phyloP scores from a whole-genome alignment of 2,888 invertebrate genomes.

The Leptothorax acervorum region DNA sequence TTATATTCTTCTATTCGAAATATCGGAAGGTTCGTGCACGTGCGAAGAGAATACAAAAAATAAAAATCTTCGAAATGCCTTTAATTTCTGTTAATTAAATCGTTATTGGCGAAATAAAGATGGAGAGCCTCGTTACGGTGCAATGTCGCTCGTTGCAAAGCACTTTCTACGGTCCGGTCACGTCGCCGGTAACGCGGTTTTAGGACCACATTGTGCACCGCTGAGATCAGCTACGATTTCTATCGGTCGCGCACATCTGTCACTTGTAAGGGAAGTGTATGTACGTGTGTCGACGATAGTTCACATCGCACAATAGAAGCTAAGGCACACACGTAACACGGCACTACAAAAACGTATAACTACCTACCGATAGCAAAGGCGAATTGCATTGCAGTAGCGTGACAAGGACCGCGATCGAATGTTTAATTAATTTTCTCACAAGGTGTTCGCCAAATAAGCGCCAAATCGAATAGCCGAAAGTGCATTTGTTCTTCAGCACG shows the following conservation, averaged over 20 bases:
- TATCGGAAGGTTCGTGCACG: neutral
- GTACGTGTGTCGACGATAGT: conserved; percentile 44
- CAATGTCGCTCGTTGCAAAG: conserved; percentile 19
- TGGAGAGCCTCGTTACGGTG: conserved; percentile 5
- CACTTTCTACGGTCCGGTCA: conserved; percentile 34
- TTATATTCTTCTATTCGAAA: neutral
- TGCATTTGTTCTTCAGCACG: conserved; percentile 11
- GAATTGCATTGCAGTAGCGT: conserved; percentile 32
- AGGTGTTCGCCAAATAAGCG: conserved; percentile 21
- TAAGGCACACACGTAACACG: conserved; percentile 32
- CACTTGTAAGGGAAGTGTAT: conserved; percentile 45
- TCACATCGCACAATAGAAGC: conserved; percentile 37
- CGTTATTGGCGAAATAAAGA: neutral
- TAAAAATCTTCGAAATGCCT: neutral
- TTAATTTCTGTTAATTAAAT: neutral
- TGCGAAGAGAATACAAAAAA: neutral
- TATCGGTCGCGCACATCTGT: conserved; percentile 49
- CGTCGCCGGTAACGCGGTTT: conserved; percentile 43
- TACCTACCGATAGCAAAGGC: neutral
- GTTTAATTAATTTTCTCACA: conserved; percentile 49
- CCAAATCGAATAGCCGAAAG: conserved; percentile 13
- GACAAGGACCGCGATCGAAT: conserved; percentile 26
- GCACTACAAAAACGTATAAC: conserved; percentile 44
- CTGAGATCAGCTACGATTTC: conserved; percentile 52
- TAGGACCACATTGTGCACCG: conserved; percentile 40